Conservation (phyloP, 1,140 invertebrate species). For the Oryctes rhinoceros region DNA sequence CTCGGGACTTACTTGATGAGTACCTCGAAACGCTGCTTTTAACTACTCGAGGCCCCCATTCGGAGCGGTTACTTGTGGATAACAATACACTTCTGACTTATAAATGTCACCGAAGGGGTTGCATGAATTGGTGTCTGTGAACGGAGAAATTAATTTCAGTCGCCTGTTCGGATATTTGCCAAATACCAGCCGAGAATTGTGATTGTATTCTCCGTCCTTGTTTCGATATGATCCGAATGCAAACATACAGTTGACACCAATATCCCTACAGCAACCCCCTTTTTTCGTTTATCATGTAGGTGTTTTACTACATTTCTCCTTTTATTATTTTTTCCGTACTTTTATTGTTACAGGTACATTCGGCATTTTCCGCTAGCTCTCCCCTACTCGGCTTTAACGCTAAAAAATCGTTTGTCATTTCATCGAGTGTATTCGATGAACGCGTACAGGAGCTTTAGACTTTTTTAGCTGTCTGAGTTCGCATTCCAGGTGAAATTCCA, state of each 20-base stretch:
- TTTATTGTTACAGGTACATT: slow-evolving; percentile 34
- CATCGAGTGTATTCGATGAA: slow-evolving; percentile 35
- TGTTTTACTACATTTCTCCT: slow-evolving; percentile 19
- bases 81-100: slow-evolving; percentile 60
- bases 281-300: slow-evolving; percentile 24
- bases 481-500: slow-evolving; percentile 31
- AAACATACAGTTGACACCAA: slow-evolving; percentile 31
- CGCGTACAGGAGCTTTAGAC: neutral
- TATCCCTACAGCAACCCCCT: slow-evolving; percentile 5
- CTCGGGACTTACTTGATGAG: slow-evolving; percentile 56
- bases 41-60: slow-evolving; percentile 57
- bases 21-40: slow-evolving; percentile 56
- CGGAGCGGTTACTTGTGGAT: slow-evolving; percentile 57
- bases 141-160: slow-evolving; percentile 60
- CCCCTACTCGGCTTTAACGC: neutral
- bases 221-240: slow-evolving; percentile 34
- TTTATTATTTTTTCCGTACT: slow-evolving; percentile 30
- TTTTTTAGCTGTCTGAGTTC: slow-evolving; percentile 26
- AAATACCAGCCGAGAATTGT: slow-evolving; percentile 51
- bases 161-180: slow-evolving; percentile 59
- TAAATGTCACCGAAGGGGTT: slow-evolving; percentile 59
- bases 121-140: slow-evolving; percentile 59
- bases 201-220: slow-evolving; percentile 38
- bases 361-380: neutral
- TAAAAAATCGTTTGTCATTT: slow-evolving; percentile 36